Percentiles rank a stretch among this genome's conserved stretches.
Evolutionary conservation across 1,140 invertebrate species (phyloP).

Genomic region (Diprion similis): DNA sequence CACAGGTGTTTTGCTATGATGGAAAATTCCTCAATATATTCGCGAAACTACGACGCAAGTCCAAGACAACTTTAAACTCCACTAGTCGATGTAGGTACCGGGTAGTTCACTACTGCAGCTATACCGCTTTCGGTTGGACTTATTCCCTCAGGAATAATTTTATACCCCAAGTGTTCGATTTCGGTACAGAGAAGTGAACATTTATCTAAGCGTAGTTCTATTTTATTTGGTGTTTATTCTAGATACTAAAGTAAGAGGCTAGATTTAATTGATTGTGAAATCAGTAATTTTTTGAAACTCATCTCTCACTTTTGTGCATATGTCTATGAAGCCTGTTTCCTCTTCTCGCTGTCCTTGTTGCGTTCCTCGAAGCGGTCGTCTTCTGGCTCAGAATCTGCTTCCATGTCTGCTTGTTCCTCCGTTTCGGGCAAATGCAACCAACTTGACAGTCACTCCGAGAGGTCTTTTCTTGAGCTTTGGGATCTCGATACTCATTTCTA

Average conservation of each 20-base stretch:
- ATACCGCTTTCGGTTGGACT: slow-evolving; percentile 38
- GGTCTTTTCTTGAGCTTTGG: not conserved
- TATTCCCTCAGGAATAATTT: slow-evolving; percentile 28
- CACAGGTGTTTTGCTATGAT: slow-evolving; percentile 36
- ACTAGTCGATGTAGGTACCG: slow-evolving; percentile 23
- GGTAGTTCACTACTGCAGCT: slow-evolving; percentile 17
- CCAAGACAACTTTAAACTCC: slow-evolving; percentile 36
- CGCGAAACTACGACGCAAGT: slow-evolving; percentile 34
- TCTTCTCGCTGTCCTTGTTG: not conserved
- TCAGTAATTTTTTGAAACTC: slow-evolving; percentile 18
- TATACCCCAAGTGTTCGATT: slow-evolving; percentile 33
- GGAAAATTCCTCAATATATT: slow-evolving; percentile 34
- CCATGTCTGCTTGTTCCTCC: not conserved
- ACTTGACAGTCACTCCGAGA: not conserved
- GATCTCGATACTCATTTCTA: no score
- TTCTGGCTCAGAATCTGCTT: not conserved
- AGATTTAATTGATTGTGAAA: not conserved
- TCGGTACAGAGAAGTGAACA: slow-evolving; percentile 32
- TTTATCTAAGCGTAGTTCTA: slow-evolving; percentile 31
- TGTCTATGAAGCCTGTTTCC: slow-evolving; percentile 18
- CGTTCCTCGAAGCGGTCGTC: not conserved
- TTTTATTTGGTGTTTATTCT: no score
- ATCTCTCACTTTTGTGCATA: not conserved
- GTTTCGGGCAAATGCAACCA: not conserved
- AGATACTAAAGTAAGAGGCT: not conserved